Evolutionary conservation across 1,140 invertebrate genomes (phyloP).

Genomic region (Araneus ventricosus): DNA sequence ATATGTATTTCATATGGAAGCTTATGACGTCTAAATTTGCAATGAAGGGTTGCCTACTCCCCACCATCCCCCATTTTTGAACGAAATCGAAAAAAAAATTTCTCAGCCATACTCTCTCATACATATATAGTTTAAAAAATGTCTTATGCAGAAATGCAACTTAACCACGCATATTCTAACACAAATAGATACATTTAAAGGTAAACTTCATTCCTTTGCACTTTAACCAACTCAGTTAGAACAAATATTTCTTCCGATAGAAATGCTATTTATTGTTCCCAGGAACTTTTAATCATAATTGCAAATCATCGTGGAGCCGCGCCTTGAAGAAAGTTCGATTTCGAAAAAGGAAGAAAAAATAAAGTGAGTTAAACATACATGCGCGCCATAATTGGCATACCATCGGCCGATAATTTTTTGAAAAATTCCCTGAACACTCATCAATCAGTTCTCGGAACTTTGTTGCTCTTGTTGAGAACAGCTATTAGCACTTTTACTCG

Average conservation of each 20-base stretch:
- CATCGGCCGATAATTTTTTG: not conserved
- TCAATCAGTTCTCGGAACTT: not conserved
- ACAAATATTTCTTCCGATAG: not conserved
- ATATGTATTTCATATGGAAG: too few species aligned
- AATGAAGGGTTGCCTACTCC: too few species aligned
- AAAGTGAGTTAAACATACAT: not conserved
- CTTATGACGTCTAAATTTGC: too few species aligned
- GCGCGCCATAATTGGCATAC: not conserved
- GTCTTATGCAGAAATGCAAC: too few species aligned
- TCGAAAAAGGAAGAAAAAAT: not conserved
- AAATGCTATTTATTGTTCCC: not conserved
- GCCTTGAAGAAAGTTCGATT: not conserved
- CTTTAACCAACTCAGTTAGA: not conserved
- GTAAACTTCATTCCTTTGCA: not conserved
- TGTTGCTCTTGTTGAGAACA: not conserved
- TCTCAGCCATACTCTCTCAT: too few species aligned
- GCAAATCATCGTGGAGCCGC: not conserved
- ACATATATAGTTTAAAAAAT: too few species aligned
- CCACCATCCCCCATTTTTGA: too few species aligned
- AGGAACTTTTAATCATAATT: not conserved
- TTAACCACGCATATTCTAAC: too few species aligned
- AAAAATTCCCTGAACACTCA: too few species aligned
- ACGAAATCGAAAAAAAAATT: too few species aligned
- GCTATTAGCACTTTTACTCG: not conserved
- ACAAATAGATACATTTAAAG: too few species aligned